Percentiles rank a stretch among this genome's conserved stretches.
These are phyloP conservation scores for Hydropotes inermis DNA, from an alignment of 2,113 vertebrate species.

Conservation along the genomic window DNA sequence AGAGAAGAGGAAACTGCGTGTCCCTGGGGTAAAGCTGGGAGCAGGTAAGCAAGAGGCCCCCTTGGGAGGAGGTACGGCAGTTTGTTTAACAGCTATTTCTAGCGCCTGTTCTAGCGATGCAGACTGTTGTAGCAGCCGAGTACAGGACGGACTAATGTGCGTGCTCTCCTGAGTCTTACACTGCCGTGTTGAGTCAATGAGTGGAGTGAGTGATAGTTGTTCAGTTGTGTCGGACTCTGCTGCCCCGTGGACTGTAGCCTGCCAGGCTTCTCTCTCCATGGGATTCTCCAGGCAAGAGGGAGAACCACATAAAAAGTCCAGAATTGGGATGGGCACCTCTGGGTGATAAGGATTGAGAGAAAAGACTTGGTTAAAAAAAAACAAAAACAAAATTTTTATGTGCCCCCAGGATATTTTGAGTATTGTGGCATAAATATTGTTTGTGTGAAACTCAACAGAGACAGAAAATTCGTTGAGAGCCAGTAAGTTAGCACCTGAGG, in stretches of 20 bases:
- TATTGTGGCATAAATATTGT: neutral
- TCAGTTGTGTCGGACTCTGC: neutral
- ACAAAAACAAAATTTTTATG: no score
- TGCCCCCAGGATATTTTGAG: neutral
- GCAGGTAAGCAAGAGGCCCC: neutral
- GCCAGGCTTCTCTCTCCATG: neutral
- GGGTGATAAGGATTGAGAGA: neutral
- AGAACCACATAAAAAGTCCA: neutral
- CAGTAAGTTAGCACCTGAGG: neutral
- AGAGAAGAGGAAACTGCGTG: neutral
- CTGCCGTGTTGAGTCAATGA: neutral
- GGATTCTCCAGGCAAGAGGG: neutral
- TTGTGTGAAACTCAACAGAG: neutral
- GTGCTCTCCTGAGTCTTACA: neutral
- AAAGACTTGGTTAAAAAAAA: neutral
- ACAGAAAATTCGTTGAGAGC: neutral
- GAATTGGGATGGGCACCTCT: neutral
- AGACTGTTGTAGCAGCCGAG: neutral
- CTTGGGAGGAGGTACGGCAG: neutral
- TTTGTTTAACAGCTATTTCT: neutral
- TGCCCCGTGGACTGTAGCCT: neutral
- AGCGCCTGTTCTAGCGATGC: rapidly evolving
- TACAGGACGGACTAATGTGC: neutral
- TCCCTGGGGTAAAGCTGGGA: neutral
- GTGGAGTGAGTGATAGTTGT: neutral